Evolutionary conservation across 2,113 vertebrate genomes (phyloP).

Genomic region (Dipodomys spectabilis): DNA sequence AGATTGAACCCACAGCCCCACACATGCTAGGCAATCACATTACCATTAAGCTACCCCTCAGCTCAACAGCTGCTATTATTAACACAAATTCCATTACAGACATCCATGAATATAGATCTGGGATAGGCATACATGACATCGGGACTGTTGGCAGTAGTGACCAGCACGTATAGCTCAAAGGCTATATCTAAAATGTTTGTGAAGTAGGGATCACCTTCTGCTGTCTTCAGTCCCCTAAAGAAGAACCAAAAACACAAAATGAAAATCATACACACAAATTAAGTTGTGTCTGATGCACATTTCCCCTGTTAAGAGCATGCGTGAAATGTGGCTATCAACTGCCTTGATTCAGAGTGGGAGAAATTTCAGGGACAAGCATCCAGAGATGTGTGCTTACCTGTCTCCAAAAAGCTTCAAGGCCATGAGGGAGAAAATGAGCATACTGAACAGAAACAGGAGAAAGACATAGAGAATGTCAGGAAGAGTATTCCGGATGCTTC

Average conservation of each 20-base stretch:
- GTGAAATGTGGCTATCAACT: too few species aligned
- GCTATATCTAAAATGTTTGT: conserved; percentile 91
- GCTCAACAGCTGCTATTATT: not conserved
- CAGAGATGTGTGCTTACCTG: conserved; percentile 83
- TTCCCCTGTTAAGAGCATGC: not conserved
- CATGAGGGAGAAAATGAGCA: conserved; percentile 96
- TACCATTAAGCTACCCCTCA: not conserved
- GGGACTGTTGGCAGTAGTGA: conserved; percentile 95
- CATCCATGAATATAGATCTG: rapidly evolving
- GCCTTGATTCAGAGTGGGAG: not conserved
- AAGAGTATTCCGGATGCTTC: conserved; percentile 94
- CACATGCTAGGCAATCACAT: too few species aligned
- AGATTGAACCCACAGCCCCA: not conserved
- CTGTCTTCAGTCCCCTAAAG: conserved; percentile 89
- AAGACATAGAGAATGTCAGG: conserved; percentile 94
- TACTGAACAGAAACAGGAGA: conserved; percentile 95
- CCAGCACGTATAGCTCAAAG: conserved; percentile 95
- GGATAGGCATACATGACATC: conserved; percentile 92
- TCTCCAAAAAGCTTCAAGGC: conserved; percentile 94
- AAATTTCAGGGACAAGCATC: not conserved
- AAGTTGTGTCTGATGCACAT: not conserved
- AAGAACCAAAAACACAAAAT: conserved; percentile 38
- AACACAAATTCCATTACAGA: not conserved
- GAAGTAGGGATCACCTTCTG: conserved; percentile 91
- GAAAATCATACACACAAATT: not conserved